A percentile compares a stretch with the other conserved stretches of the same genome.
phyloP scores from a whole-genome alignment of 2,113 vertebrate genomes.

The Anhinga anhinga region DNA sequence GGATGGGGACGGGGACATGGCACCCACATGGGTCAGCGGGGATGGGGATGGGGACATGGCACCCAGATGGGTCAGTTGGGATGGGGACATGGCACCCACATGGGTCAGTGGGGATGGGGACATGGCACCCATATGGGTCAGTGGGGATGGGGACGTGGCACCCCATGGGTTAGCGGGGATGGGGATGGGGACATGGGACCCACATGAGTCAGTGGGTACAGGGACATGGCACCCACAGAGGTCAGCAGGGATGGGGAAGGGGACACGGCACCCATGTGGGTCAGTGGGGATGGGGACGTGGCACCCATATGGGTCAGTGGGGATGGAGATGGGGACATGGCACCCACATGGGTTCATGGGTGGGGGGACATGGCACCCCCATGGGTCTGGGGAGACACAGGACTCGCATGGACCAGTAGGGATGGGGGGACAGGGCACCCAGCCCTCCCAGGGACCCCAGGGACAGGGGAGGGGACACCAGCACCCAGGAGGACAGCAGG shows the following conservation, averaged over 20 bases:
- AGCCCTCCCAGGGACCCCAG: not conserved
- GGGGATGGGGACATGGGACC: too few species aligned
- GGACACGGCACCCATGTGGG: too few species aligned
- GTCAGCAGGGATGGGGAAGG: not conserved
- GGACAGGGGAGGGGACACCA: not conserved
- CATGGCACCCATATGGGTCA: not conserved
- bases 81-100: not conserved
- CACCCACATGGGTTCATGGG: not conserved
- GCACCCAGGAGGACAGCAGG: not conserved
- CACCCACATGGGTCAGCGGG: accelerated
- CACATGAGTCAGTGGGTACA: too few species aligned
- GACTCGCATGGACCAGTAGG: not conserved
- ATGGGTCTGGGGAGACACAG: not conserved
- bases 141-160: too few species aligned
- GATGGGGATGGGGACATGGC: not conserved
- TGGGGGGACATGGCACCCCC: not conserved
- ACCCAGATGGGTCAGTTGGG: not conserved
- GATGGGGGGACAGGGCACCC: not conserved
- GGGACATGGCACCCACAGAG: not conserved
- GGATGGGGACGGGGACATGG: not conserved
- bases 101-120: not conserved
- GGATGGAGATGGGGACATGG: not conserved
- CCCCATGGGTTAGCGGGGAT: too few species aligned
- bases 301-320: accelerated
- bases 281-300: not conserved